Conservation (phyloP, 64 coral and sea anemone genomes). For the Platygyra sinensis region DNA sequence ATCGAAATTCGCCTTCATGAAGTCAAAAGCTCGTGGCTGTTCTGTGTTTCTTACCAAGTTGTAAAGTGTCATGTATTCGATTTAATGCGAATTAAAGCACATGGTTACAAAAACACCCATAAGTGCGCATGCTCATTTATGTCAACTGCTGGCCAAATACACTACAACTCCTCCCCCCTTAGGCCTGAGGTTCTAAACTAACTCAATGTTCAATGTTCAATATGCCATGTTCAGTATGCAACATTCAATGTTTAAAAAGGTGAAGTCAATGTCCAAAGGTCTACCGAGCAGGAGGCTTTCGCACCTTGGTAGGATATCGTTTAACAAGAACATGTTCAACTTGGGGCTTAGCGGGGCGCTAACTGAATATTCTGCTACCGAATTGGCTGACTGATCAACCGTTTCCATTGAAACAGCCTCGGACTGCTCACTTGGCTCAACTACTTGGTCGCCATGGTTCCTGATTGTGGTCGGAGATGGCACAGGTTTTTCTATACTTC, state of each 20-base stretch:
- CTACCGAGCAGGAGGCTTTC: not conserved
- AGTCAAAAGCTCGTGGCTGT: too few species aligned
- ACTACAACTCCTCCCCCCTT: not conserved
- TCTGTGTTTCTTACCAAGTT: too few species aligned
- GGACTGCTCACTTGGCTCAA: not conserved
- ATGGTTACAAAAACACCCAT: not conserved
- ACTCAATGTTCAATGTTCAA: not conserved
- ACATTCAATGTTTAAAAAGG: not conserved
- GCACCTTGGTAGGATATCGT: not conserved
- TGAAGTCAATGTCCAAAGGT: not conserved
- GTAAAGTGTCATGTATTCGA: not conserved
- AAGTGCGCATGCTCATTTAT: not conserved
- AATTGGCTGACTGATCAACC: not conserved
- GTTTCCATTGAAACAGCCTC: not conserved
- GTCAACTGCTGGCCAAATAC: not conserved
- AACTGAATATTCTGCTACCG: not conserved
- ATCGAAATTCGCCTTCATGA: too few species aligned
- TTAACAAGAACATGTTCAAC: not conserved
- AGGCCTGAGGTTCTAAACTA: not conserved
- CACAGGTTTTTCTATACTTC: too few species aligned
- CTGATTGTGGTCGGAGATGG: not conserved
- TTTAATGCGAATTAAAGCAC: not conserved
- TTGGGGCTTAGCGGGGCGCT: not conserved
- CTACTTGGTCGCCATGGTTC: not conserved
- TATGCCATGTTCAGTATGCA: too few species aligned